A percentile compares a stretch with the other conserved stretches of the same genome.
Evolutionary conservation across 2,113 vertebrate species (phyloP).

Genomic region (Syrrhaptes paradoxus): DNA sequence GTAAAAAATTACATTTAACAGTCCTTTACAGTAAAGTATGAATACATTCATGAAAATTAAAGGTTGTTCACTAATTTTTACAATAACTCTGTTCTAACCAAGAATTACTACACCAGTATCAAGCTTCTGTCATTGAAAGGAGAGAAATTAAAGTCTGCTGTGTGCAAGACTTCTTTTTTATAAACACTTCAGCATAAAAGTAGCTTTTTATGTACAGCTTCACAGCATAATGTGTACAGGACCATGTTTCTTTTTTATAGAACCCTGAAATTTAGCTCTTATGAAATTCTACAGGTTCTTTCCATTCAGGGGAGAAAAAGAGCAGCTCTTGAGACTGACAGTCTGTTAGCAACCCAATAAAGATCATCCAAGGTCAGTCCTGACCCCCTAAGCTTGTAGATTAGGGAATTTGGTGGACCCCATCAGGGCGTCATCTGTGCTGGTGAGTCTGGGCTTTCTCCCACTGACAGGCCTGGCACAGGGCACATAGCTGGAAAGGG

Average conservation of each 20-base stretch:
- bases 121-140: neutral
- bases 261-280: neutral
- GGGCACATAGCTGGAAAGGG: too few relatives aligned
- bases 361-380: neutral
- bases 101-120: neutral
- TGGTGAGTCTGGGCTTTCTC: neutral
- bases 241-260: slow-evolving; percentile 15
- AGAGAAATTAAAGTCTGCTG: neutral
- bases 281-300: neutral
- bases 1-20: neutral
- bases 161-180: neutral
- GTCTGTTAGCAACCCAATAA: neutral
- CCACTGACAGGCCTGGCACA: rapidly evolving
- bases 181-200: neutral
- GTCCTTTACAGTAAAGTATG: neutral
- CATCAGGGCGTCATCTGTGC: neutral
- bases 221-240: neutral
- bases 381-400: neutral
- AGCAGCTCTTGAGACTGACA: neutral
- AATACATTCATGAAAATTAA: neutral
- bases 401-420: neutral
- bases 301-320: neutral
- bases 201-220: neutral
- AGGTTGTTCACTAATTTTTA: neutral
- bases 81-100: neutral